phyloP scores from a whole-genome alignment of 2,888 invertebrate species.

The Dexiosoma caninum region DNA sequence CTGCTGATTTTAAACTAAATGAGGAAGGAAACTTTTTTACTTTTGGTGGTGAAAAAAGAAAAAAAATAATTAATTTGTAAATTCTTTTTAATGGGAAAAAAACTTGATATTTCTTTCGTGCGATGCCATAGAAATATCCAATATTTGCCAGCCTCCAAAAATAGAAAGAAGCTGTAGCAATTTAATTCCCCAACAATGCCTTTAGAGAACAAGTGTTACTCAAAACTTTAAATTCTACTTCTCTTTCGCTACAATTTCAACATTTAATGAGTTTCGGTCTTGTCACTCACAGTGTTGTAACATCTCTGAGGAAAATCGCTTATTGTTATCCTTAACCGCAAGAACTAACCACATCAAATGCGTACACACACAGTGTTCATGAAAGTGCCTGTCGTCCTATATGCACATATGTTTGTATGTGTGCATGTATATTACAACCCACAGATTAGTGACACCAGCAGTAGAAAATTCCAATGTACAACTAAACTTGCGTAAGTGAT shows the following conservation, averaged over 20 bases:
- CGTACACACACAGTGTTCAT: not conserved
- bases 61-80: constrained; percentile 33
- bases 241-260: not conserved
- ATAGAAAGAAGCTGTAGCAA: not conserved
- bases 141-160: not conserved
- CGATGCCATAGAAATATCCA: too few relatives aligned
- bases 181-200: constrained; percentile 24
- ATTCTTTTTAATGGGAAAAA: not conserved
- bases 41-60: not conserved
- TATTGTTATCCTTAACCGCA: constrained; percentile 30
- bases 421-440: not conserved
- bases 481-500: not conserved
- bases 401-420: not conserved
- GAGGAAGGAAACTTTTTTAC: not conserved
- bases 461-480: not conserved
- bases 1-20: not conserved
- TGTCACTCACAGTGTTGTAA: constrained; percentile 25
- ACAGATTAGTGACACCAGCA: not conserved
- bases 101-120: not conserved
- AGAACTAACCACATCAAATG: constrained; percentile 10
- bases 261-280: constrained; percentile 41
- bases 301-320: constrained; percentile 40
- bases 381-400: too few relatives aligned
- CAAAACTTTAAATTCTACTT: not conserved
- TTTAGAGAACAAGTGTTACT: constrained; percentile 2